Evolutionary conservation across 2,797 vertebrate genomes (phyloP), one percentile per base, ranked within the genome.

Genomic region (Gambelia wislizenii): DNA sequence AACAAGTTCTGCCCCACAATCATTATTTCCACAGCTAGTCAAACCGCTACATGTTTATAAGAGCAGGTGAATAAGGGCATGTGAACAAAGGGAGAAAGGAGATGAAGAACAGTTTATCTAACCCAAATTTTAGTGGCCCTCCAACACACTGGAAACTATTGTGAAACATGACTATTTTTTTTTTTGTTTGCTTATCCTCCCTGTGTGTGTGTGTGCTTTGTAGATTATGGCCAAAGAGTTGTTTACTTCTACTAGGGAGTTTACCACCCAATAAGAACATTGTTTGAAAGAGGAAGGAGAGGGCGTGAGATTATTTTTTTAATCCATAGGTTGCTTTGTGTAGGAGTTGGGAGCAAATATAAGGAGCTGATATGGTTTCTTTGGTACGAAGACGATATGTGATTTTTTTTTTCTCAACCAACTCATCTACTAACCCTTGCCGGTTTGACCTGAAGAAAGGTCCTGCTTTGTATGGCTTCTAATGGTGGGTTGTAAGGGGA

Each of bases 221-320:
- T 14, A 76, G 88, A 18, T 89, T 89, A 22, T 39, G 44, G n/a
- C 22, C 77, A n/a, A 56, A n/a, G 44, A 64, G 74, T 36, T 64
- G 49, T 77, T 22, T 72, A 92, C 64, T 25, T 84, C 74, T 72
- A 9, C 33, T 9, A 49, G 39, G 13, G 69, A 82, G 54, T 64
- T 47, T 52, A 70, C 59, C 84, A 77, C 59, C 70, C 79, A 27
- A 76, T n/a, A 12, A 5, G 16, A 90, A 27, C 30, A 1, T 0
- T 6, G 1, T 88, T 52, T 75, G 76, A 87, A 49, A 39, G 49
- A 86, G 72, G 79, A 90, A 72, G 84, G 83, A 14, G 42, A 89
- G 27, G 47, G 36, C 72, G 84, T 88, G 77, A 42, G 85, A 30
- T 10, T 93, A 72, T 89, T 91, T 90, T 91, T 36, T 67, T 42